Percentiles rank a stretch among this genome's conserved stretches.
These are phyloP conservation scores for Aporrectodea caliginosa DNA, from an alignment of 1,140 invertebrate species.

Conservation along the genomic window DNA sequence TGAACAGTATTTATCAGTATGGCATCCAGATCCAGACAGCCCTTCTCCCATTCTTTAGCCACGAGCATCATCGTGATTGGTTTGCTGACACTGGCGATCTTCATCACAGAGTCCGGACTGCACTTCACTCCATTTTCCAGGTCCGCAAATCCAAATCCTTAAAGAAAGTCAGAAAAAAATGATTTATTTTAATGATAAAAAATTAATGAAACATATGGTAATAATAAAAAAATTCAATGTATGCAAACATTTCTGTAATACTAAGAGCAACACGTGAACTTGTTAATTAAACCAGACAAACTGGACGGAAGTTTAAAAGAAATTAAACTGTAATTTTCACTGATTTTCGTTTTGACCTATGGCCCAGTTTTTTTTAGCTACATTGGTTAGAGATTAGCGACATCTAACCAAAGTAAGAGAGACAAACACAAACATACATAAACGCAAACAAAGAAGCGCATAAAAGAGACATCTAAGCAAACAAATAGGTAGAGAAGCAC, in stretches of 20 bases:
- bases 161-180: neutral
- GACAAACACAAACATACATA: neutral
- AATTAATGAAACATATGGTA: neutral
- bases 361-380: neutral
- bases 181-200: neutral
- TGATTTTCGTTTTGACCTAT: no score
- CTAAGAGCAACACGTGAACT: neutral
- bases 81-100: conserved; percentile 67
- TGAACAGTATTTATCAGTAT: no score
- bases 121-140: conserved; percentile 61
- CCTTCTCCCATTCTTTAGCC: conserved; percentile 60
- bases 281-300: no score
- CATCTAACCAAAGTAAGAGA: neutral
- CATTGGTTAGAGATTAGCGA: neutral
- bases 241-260: neutral
- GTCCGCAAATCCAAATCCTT: conserved; percentile 63
- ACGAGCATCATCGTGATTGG: conserved; percentile 61
- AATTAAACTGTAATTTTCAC: no score
- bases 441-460: neutral
- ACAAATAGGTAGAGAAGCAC: neutral
- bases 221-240: neutral
- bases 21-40: conserved; percentile 62
- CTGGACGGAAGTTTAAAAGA: no score
- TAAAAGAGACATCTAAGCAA: neutral
- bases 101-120: conserved; percentile 59